A percentile compares a stretch with the other conserved stretches of the same genome.
These are phyloP conservation scores for Bhutanitis thaidina DNA, from an alignment of 2,888 invertebrate genomes.

Conservation along the genomic window DNA sequence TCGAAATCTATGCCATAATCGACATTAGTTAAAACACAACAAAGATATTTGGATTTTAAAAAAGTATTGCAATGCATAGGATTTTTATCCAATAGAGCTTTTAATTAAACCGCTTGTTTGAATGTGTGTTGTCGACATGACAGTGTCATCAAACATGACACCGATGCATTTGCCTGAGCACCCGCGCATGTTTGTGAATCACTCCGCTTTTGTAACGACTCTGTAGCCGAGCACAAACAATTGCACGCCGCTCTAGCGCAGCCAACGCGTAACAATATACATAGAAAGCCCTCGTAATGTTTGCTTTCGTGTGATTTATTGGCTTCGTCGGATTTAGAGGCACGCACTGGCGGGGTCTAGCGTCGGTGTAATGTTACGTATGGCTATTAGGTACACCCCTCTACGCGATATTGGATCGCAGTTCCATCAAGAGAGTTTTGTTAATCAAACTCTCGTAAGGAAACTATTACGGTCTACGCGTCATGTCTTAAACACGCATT, in stretches of 20 bases:
- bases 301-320: conserved; percentile 80
- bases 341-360: conserved; percentile 50
- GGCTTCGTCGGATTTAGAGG: conserved; percentile 76
- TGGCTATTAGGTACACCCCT: conserved; percentile 50
- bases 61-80: background rate
- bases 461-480: conserved; percentile 23
- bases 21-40: background rate
- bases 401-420: conserved; percentile 37
- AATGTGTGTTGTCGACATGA: conserved; percentile 19
- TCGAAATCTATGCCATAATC: too few species aligned
- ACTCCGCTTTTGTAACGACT: conserved; percentile 59
- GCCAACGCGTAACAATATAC: conserved; percentile 63
- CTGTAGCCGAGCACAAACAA: conserved; percentile 48
- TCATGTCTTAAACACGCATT: background rate
- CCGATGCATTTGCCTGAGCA: conserved; percentile 30
- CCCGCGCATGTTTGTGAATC: conserved; percentile 54
- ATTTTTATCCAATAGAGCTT: conserved; percentile 4
- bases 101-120: conserved; percentile 18
- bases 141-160: conserved; percentile 25
- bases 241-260: conserved; percentile 39
- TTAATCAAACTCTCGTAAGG: conserved; percentile 39
- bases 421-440: conserved; percentile 35
- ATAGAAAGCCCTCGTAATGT: conserved; percentile 67
- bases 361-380: conserved; percentile 64
- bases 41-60: background rate